Evolutionary conservation across 2,113 vertebrate species (phyloP), one percentile per base, ranked within the genome.

Genomic region (Anhinga rufa): DNA sequence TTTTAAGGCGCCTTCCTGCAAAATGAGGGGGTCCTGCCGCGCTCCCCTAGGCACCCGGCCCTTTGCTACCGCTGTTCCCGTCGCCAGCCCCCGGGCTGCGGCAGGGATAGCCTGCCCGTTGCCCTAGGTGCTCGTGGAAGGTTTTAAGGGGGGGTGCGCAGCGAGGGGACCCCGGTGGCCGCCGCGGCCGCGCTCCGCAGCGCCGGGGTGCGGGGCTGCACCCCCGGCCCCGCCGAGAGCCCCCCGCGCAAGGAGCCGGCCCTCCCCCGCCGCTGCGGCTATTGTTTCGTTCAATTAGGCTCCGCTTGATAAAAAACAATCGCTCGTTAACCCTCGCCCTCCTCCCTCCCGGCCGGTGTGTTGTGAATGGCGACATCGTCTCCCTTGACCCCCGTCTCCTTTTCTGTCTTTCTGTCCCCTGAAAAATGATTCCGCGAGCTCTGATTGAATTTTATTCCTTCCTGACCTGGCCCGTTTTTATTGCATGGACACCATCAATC

Each of bases 371-470:
- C 96, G 96, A 98, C 98, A 98, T 98, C 97, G 98, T 97, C 97
- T 97, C 98, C 97, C 89, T 93, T 98, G 98, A 98, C 98, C 98
- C 97, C 96, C 97, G 96, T 97, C 98, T 98, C 97, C 96, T 96
- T 95, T 96, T 97, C 97, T 97, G 98, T 96, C 97, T 98, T 98
- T 98, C 98, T 98, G 98, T 97, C 98, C 97, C 98, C 97, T 98
- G 98, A 98, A 98, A 98, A 99, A 99, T 98, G 98, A 98, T 98
- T 98, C 98, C 96, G 93, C 94, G 79, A 82, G 93, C 98, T 97
- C 98, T 97, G 98, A 98, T 98, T 98, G 98, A 98, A 98, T 98
- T 99, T 97, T 98, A 98, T 98, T 99, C 98, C 98, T 98, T 98
- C 98, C 98, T 98, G 99, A 98, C 98, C 98, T 97, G 97, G 97